Evolutionary conservation across 2,888 invertebrate genomes (phyloP).

Genomic region (Rotaria sp.): DNA sequence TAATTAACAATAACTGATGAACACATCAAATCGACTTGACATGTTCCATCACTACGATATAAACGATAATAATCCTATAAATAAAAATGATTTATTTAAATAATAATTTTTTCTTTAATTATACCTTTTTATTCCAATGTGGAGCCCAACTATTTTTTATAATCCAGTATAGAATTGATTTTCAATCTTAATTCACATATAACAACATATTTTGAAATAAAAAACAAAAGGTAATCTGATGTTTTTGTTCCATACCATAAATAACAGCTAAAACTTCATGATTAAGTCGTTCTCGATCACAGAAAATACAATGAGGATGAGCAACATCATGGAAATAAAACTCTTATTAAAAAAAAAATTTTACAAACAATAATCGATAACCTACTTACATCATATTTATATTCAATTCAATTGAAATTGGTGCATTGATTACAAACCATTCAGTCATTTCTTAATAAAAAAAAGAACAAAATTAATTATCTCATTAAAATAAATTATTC

Average conservation of each 20-base stretch:
- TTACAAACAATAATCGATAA: constrained; percentile 29
- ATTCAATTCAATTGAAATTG: constrained; percentile 87
- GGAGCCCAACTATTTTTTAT: constrained; percentile 90
- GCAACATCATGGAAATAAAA: constrained; percentile 89
- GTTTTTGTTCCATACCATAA: constrained; percentile 63
- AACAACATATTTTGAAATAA: not conserved
- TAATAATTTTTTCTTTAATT: no score
- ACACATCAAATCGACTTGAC: constrained; percentile 83
- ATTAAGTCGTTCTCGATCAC: constrained; percentile 70
- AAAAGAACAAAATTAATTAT: constrained; percentile 35
- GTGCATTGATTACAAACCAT: constrained; percentile 82
- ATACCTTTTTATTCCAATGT: constrained; percentile 74
- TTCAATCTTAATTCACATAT: constrained; percentile 58
- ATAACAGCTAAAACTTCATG: constrained; percentile 94
- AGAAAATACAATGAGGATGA: constrained; percentile 78
- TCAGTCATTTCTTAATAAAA: constrained; percentile 68
- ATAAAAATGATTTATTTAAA: no score
- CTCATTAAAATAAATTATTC: no score
- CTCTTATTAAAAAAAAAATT: constrained; percentile 57
- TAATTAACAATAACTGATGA: constrained; percentile 65
- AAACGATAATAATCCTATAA: constrained; percentile 80
- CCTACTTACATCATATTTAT: constrained; percentile 78
- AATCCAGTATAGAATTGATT: constrained; percentile 75
- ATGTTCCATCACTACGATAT: constrained; percentile 85
- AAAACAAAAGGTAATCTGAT: not conserved